Base-by-base conservation (phyloP, 2,113 vertebrate genomes). In the Leptobrachium leishanense region DNA sequence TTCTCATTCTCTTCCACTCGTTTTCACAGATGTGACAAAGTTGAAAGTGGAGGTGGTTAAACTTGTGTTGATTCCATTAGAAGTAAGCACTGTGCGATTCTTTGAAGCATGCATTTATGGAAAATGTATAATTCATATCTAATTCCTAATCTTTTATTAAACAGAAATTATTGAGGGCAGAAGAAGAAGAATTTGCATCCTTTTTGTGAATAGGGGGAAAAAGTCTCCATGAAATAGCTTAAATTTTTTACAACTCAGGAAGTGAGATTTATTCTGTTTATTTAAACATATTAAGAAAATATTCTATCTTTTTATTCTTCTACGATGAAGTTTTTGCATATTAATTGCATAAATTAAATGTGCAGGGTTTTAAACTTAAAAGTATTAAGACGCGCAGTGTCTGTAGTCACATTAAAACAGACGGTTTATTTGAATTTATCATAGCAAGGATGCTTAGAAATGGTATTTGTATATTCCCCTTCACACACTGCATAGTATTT, bases 81-180 rank as follows among this genome's bases (percentile, higher is more conserved):
- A 64, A 59, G 6, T 46, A 31, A 31, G 57, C 55, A 13, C 44
- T 64, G 13, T 42, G 62, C 41, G 55, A 78, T 20, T 54, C 57
- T 78, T 50, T 78, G 68, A 78, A 65, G 76, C 76, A 55, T 78
- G 44, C 70, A 43, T 65, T 50, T 72, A 40, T 43, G 72, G 31
- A n/a, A 39, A 78, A 72, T 78, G 68, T 64, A 78, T 78, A 65
- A 78, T 78, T 65, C 68, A 78, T 43, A 63, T 54, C 12, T 6
- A 72, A 72, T 65, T 50, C 31, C 57, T 78, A 78, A 72, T 78
- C 68, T 78, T 78, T 78, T 78, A 78, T 78, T 78, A 50, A 78
- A 65, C 44, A 64, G 68, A 65, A 71, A 72, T 78, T 78, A 78
- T 64, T 78, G 39, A 54, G 65, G 43, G 41, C 12, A 78, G 55